phyloP scores from a whole-genome alignment of 2,113 vertebrate species.

The Taxidea taxus region DNA sequence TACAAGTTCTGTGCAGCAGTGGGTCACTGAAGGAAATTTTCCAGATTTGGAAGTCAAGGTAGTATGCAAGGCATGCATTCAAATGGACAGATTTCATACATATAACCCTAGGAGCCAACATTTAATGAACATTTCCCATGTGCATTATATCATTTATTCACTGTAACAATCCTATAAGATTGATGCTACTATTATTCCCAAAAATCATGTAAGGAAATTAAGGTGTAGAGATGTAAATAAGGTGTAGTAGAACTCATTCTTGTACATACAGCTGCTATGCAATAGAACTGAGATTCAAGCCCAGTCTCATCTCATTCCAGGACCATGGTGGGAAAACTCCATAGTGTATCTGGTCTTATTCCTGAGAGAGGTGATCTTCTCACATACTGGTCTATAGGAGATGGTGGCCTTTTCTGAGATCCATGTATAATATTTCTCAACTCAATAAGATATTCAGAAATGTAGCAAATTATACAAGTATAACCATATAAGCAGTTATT shows the following conservation, averaged over 20 bases:
- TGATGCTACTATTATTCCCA: background rate
- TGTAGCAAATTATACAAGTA: background rate
- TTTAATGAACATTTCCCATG: background rate
- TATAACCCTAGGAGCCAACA: background rate
- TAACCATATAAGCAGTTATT: background rate
- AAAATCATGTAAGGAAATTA: background rate
- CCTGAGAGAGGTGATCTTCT: background rate
- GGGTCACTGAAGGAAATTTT: background rate
- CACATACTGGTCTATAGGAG: background rate
- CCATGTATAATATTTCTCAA: background rate
- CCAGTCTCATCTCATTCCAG: background rate
- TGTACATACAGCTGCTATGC: background rate
- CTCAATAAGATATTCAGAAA: background rate
- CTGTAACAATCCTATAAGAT: background rate
- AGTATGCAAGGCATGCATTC: background rate
- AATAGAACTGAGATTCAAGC: background rate
- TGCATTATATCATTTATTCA: background rate
- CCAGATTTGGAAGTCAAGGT: slow-evolving; percentile 3
- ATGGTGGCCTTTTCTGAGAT: background rate
- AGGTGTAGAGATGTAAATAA: background rate
- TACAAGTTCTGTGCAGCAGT: background rate
- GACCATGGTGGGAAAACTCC: background rate
- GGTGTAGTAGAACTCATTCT: background rate
- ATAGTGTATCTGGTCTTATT: background rate
- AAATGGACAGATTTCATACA: background rate